Conservation (phyloP, 2,888 invertebrate species). For the Eupithecia insigniata region DNA sequence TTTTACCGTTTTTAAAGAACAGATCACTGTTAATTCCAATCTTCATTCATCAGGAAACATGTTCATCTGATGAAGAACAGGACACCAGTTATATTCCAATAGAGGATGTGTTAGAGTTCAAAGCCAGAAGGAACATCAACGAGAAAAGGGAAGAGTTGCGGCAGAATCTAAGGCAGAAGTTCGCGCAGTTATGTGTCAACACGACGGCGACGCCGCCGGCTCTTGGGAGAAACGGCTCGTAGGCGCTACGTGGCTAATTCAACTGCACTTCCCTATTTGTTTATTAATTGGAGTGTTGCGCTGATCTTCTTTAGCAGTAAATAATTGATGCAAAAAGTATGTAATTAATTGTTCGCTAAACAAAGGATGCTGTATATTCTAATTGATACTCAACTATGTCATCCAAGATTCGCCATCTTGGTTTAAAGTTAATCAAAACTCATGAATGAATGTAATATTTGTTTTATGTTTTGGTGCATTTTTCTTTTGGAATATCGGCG, state of each 20-base stretch:
- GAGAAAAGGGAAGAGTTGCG: conserved; percentile 92
- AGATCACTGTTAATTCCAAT: not conserved
- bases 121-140: conserved; percentile 90
- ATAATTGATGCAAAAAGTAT: not conserved
- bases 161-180: conserved; percentile 91
- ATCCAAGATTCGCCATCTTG: conserved; percentile 13
- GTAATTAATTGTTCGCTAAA: not conserved
- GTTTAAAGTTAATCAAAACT: conserved; percentile 4
- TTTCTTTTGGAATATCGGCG: conserved; percentile 10
- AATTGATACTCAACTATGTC: not conserved
- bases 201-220: conserved; percentile 64
- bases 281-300: conserved; percentile 28
- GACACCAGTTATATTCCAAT: conserved; percentile 92
- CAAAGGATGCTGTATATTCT: not conserved
- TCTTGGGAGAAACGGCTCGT: conserved; percentile 60
- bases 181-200: conserved; percentile 90
- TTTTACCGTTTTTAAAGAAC: not conserved
- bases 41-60: conserved; percentile 86
- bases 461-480: not conserved
- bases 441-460: not conserved
- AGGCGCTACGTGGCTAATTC: conserved; percentile 47
- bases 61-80: conserved; percentile 90
- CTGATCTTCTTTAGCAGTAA: conserved; percentile 6
- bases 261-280: conserved; percentile 52
- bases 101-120: conserved; percentile 94